phyloP scores from a whole-genome alignment of 2,113 vertebrate species.

The Microcebus murinus region DNA sequence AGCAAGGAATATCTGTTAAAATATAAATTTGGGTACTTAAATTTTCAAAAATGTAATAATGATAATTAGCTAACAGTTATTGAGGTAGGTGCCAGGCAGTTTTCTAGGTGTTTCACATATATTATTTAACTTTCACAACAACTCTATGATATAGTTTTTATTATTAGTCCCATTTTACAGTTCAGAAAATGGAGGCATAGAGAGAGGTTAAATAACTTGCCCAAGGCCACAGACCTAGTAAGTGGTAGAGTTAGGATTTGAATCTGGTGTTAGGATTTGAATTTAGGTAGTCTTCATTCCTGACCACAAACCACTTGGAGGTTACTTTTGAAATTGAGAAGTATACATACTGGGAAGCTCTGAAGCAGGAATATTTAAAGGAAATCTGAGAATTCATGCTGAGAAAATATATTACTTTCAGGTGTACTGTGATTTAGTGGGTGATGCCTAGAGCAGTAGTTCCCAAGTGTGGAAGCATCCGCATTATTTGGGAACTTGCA shows the following conservation, averaged over 20 bases:
- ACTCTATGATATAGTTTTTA: slow-evolving; percentile 12
- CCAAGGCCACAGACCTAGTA: neutral
- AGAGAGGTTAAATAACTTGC: slow-evolving; percentile 16
- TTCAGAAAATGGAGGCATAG: slow-evolving; percentile 41
- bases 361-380: slow-evolving; percentile 51
- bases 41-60: slow-evolving; percentile 26
- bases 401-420: slow-evolving; percentile 38
- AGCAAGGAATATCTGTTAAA: slow-evolving; percentile 47
- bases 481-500: slow-evolving; percentile 8
- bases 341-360: neutral
- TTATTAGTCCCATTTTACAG: slow-evolving; percentile 24
- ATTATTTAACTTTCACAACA: slow-evolving; percentile 47
- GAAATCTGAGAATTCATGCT: neutral
- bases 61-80: slow-evolving; percentile 28
- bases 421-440: neutral
- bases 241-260: slow-evolving; percentile 22
- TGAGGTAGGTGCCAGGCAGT: neutral
- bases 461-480: slow-evolving; percentile 7
- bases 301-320: neutral
- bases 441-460: neutral
- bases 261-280: slow-evolving; percentile 17
- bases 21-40: slow-evolving; percentile 38
- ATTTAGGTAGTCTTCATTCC: slow-evolving; percentile 20
- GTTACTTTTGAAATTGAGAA: slow-evolving; percentile 47
- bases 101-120: slow-evolving; percentile 21